phyloP scores from a whole-genome alignment of 2,888 invertebrate genomes.

The Calameuta pallipes region DNA sequence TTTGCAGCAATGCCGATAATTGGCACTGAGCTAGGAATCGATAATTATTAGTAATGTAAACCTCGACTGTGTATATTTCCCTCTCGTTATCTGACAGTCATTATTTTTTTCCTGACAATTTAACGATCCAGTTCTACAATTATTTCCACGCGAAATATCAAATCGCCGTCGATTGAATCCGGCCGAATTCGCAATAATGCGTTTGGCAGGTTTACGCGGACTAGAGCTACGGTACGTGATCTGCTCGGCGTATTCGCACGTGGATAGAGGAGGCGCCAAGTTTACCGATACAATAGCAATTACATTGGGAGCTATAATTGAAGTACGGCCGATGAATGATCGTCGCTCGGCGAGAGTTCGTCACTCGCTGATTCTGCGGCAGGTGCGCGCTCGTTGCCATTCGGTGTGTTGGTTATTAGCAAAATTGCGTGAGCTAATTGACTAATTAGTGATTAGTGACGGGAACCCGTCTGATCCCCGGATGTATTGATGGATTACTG shows the following conservation, averaged over 20 bases:
- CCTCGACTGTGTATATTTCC: background rate
- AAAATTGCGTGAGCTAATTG: constrained; percentile 59
- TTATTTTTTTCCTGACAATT: background rate
- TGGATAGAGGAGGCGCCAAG: constrained; percentile 36
- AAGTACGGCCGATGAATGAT: constrained; percentile 37
- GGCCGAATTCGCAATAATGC: background rate
- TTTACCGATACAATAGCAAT: constrained; percentile 51
- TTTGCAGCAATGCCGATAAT: background rate
- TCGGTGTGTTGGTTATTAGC: constrained; percentile 51
- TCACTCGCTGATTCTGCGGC: constrained; percentile 36
- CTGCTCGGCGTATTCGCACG: constrained; percentile 5
- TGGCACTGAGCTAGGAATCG: background rate
- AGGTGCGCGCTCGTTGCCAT: constrained; percentile 53
- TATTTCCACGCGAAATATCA: background rate
- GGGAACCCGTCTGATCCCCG: constrained; percentile 36
- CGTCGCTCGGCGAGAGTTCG: constrained; percentile 27
- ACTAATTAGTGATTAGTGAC: constrained; percentile 57
- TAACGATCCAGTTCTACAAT: background rate
- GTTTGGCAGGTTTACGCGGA: constrained; percentile 9
- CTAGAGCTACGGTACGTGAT: constrained; percentile 13
- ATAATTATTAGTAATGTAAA: background rate
- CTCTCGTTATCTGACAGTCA: background rate
- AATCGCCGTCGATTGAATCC: background rate
- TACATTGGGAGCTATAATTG: constrained; percentile 45
- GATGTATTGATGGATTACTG: constrained; percentile 51